Evolutionary conservation across 1,140 invertebrate genomes (phyloP).

Genomic region (Acyrthosiphon pisum): DNA sequence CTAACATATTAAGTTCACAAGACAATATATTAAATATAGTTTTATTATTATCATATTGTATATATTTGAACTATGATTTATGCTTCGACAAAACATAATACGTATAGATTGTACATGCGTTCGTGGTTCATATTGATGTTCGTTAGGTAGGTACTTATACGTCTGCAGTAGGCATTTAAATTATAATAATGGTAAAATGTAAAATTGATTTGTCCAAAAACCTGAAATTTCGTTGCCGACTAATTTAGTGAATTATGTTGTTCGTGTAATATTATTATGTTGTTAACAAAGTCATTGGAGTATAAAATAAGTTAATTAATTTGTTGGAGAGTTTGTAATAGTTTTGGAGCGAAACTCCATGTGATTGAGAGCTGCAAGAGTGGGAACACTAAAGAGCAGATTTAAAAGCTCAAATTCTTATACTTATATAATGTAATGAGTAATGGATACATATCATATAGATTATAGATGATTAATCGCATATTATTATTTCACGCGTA

Average conservation of each 20-base stretch:
- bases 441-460: background rate
- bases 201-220: background rate
- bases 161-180: background rate
- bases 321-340: background rate
- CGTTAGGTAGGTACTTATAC: background rate
- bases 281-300: background rate
- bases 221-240: background rate
- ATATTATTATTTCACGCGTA: background rate
- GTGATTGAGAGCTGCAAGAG: background rate
- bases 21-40: background rate
- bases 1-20: background rate
- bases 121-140: background rate
- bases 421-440: background rate
- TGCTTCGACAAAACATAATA: background rate
- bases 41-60: background rate
- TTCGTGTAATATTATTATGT: background rate
- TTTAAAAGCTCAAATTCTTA: background rate
- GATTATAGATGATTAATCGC: background rate
- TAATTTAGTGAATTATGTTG: background rate
- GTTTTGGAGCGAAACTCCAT: background rate
- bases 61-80: background rate
- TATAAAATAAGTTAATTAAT: conserved; percentile 22
- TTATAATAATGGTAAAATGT: background rate
- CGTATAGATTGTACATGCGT: background rate
- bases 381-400: background rate